Conservation (phyloP, 2,113 vertebrate genomes). For the Trochalopteron elliotii region DNA sequence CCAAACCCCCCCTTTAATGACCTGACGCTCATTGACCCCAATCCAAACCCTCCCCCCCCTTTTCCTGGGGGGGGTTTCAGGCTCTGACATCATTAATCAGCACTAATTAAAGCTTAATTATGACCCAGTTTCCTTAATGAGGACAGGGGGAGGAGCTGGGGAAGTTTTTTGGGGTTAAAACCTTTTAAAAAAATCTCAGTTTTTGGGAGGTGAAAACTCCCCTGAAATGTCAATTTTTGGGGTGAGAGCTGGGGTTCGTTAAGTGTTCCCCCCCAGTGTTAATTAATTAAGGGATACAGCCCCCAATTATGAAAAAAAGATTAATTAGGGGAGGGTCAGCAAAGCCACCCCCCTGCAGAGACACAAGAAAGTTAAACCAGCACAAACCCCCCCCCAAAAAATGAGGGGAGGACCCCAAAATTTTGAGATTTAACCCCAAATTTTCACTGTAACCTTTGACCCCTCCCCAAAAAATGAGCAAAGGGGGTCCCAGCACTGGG, state of each 20-base stretch:
- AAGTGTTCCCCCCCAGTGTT: fast-evolving
- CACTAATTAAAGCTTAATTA: background rate
- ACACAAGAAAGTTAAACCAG: background rate
- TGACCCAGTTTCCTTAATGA: background rate
- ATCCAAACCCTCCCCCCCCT: background rate
- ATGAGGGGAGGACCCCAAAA: background rate
- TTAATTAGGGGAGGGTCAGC: background rate
- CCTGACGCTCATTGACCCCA: background rate
- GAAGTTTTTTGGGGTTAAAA: background rate
- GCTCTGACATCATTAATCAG: constrained; percentile 5
- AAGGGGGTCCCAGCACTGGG: background rate
- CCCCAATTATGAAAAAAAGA: background rate
- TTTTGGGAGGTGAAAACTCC: background rate
- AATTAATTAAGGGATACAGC: background rate
- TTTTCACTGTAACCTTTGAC: background rate
- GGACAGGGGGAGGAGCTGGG: background rate
- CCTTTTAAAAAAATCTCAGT: too few relatives aligned
- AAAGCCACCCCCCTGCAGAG: background rate
- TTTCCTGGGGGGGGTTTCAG: background rate
- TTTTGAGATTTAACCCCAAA: fast-evolving
- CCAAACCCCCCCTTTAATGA: background rate
- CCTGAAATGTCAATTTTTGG: background rate
- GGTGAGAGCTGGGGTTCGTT: background rate
- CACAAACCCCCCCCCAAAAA: background rate
- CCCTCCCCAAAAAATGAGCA: fast-evolving